Conservation (phyloP, 2,113 vertebrate species). For the Romanogobio albipinnatus region DNA sequence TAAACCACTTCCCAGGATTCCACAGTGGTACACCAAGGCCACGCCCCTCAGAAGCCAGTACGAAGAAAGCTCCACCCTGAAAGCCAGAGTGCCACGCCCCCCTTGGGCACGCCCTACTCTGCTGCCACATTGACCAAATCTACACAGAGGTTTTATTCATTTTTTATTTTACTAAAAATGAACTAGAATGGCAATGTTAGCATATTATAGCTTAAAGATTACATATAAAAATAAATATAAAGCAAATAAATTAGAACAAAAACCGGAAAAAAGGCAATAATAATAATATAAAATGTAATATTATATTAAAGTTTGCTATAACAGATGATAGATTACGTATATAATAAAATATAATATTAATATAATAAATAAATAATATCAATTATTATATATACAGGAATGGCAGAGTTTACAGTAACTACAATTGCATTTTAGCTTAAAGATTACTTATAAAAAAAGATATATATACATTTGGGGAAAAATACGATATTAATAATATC, state of each 20-base stretch:
- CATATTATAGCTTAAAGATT: not conserved
- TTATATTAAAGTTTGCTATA: not conserved
- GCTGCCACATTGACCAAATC: constrained; percentile 72
- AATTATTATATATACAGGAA: not conserved
- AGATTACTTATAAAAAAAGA: not conserved
- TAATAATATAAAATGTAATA: not conserved
- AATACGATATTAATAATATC: not conserved
- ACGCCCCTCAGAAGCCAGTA: constrained; percentile 87
- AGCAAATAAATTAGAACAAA: not conserved
- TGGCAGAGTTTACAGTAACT: not conserved
- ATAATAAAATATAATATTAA: not conserved
- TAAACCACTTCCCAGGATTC: constrained; percentile 74
- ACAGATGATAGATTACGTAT: not conserved
- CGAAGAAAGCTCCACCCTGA: constrained; percentile 88
- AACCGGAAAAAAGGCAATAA: not conserved
- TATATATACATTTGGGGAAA: not conserved
- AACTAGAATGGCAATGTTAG: not conserved
- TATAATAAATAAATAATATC: not conserved
- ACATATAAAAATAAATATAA: no score
- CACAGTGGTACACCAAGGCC: constrained; percentile 67
- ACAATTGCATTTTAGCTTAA: not conserved
- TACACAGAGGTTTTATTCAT: constrained; percentile 79
- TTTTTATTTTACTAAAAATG: not conserved
- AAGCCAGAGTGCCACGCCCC: constrained; percentile 68
- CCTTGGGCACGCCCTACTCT: constrained; percentile 60